These are phyloP conservation scores for Rhinogobius similis DNA, from an alignment of 2,113 vertebrate species.

Conservation along the genomic window DNA sequence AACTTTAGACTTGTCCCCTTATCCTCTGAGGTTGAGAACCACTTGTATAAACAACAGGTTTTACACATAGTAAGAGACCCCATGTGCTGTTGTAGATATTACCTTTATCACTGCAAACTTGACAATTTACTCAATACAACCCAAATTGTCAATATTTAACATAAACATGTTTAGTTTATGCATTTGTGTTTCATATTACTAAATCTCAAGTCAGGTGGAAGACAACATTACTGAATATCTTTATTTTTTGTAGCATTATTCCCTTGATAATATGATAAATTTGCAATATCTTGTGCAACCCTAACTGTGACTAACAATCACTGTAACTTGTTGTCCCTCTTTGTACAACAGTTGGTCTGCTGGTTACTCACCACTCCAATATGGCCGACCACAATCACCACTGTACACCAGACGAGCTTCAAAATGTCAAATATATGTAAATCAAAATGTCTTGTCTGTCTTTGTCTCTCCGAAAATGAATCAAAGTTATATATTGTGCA, in stretches of 20 bases:
- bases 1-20: no score
- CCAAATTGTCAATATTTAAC: not conserved
- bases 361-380: slow-evolving; percentile 49
- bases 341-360: slow-evolving; percentile 45
- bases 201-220: no score
- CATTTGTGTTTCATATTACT: not conserved
- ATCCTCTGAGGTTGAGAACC: no score
- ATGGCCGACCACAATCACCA: slow-evolving; percentile 24
- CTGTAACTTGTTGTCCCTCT: slow-evolving; percentile 36
- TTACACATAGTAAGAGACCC: no score
- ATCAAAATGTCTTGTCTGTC: slow-evolving; percentile 31
- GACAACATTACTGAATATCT: no score
- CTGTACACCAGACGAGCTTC: slow-evolving; percentile 21
- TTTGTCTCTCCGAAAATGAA: slow-evolving; percentile 45
- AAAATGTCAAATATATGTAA: slow-evolving; percentile 38
- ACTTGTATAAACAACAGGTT: not conserved
- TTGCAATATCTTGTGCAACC: not conserved
- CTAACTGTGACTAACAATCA: slow-evolving; percentile 17
- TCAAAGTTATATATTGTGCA: slow-evolving; percentile 51
- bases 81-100: not conserved
- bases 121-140: not conserved
- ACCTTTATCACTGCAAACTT: not conserved
- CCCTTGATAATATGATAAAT: not conserved
- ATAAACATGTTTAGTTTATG: not conserved
- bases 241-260: not conserved